Conservation (phyloP, 1,140 invertebrate species). For the Epicauta chinensis region DNA sequence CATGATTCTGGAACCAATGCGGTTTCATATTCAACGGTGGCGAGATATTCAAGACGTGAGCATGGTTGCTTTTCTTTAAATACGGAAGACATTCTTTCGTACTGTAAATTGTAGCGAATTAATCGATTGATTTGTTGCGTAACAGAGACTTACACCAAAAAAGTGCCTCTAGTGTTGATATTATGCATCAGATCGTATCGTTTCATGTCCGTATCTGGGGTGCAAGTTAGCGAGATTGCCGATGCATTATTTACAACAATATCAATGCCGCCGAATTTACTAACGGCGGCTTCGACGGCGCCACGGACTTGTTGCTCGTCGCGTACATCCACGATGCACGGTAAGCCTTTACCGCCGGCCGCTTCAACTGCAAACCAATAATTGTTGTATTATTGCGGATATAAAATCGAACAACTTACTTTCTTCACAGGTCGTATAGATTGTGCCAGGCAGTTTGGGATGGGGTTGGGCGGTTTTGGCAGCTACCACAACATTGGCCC, state of each 20-base stretch:
- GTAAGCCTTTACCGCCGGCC: slow-evolving; percentile 83
- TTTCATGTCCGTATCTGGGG: slow-evolving; percentile 89
- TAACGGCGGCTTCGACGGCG: slow-evolving; percentile 82
- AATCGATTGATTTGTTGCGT: background rate
- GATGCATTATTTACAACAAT: slow-evolving; percentile 95
- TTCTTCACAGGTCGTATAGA: slow-evolving; percentile 95
- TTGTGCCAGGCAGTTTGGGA: slow-evolving; percentile 97
- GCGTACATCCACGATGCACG: slow-evolving; percentile 91
- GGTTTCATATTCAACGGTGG: slow-evolving; percentile 89
- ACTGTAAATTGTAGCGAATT: no score
- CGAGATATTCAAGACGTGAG: slow-evolving; percentile 94
- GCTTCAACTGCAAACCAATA: slow-evolving; percentile 70
- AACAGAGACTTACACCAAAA: slow-evolving; percentile 65
- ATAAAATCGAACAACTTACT: no score
- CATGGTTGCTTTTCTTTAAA: slow-evolving; percentile 81
- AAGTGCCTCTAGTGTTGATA: slow-evolving; percentile 89
- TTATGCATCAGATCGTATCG: slow-evolving; percentile 90
- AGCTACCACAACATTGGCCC: slow-evolving; percentile 90
- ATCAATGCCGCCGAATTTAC: slow-evolving; percentile 95
- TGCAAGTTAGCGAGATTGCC: slow-evolving; percentile 88
- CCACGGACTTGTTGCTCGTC: slow-evolving; percentile 75
- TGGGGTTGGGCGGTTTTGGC: slow-evolving; percentile 95
- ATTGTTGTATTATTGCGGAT: no score
- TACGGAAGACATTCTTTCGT: slow-evolving; percentile 90
- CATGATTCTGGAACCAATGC: slow-evolving; percentile 88